These are phyloP conservation scores for Cryptotermes secundus DNA, from an alignment of 1,140 invertebrate genomes.

Conservation along the genomic window DNA sequence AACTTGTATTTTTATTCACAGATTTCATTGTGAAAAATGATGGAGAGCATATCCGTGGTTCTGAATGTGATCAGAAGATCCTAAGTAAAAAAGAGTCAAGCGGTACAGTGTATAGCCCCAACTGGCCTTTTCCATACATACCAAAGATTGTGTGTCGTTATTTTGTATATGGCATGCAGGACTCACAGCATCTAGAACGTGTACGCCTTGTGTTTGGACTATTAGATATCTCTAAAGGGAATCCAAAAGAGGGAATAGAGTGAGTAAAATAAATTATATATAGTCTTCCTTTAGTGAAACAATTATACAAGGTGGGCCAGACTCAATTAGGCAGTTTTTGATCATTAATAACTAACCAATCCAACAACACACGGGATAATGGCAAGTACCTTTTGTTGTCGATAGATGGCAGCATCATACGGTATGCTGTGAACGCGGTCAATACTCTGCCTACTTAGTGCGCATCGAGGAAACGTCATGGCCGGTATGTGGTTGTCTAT, in stretches of 20 bases:
- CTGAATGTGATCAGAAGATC: conserved; percentile 97
- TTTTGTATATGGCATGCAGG: conserved; percentile 96
- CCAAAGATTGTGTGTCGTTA: conserved; percentile 94
- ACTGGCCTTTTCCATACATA: conserved; percentile 92
- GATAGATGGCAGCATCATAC: too few species aligned
- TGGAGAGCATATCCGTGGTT: conserved; percentile 89
- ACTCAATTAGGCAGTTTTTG: too few species aligned
- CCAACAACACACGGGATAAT: too few species aligned
- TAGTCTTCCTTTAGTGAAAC: neutral
- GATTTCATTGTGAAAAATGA: conserved; percentile 92
- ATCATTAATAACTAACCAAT: too few species aligned
- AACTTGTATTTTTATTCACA: conserved; percentile 48
- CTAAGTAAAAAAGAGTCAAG: conserved; percentile 88
- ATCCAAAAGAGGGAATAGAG: conserved; percentile 46
- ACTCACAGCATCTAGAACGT: conserved; percentile 90
- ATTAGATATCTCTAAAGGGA: conserved; percentile 82
- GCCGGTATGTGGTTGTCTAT: too few species aligned
- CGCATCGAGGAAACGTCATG: too few species aligned
- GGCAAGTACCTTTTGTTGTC: too few species aligned
- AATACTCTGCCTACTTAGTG: too few species aligned
- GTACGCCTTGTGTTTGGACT: conserved; percentile 83
- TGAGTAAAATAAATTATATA: conserved; percentile 49
- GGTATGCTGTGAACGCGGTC: too few species aligned
- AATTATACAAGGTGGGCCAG: too few species aligned
- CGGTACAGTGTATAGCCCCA: conserved; percentile 90